Conservation (phyloP, 1,140 invertebrate genomes). For the Drosophila littoralis region DNA sequence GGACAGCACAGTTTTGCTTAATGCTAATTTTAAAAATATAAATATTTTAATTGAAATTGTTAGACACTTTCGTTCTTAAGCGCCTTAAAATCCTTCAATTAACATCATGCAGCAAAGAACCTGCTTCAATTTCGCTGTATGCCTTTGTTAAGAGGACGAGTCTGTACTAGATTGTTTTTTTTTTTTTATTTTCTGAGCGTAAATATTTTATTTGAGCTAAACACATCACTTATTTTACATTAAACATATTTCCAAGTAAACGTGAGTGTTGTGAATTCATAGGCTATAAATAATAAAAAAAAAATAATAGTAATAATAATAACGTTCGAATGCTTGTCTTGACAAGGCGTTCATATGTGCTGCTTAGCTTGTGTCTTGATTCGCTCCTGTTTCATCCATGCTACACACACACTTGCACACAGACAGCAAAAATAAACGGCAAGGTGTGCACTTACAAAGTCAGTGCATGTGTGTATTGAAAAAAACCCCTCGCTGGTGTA, state of each 20-base stretch:
- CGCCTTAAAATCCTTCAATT: too few species aligned
- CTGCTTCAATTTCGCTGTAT: too few species aligned
- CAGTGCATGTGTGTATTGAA: neutral
- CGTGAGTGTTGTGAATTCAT: neutral
- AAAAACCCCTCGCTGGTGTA: slow-evolving; percentile 21
- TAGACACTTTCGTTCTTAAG: too few species aligned
- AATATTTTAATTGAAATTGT: too few species aligned
- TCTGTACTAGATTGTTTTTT: neutral
- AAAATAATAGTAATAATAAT: neutral
- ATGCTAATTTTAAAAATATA: too few species aligned
- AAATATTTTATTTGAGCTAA: neutral
- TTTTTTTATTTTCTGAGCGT: neutral
- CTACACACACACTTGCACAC: slow-evolving; percentile 10
- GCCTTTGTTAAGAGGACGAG: too few species aligned
- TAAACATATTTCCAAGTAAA: neutral
- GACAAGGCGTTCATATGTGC: slow-evolving; percentile 25
- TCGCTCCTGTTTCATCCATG: slow-evolving; percentile 24
- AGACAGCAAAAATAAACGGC: slow-evolving; percentile 2
- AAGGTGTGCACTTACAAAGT: slow-evolving; percentile 35
- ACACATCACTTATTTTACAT: neutral
- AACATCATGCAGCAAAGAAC: too few species aligned
- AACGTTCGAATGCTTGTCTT: neutral
- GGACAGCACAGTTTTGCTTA: too few species aligned
- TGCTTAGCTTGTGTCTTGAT: slow-evolving; percentile 25
- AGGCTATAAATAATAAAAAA: slow-evolving; percentile 4